A percentile compares a stretch with the other conserved stretches of the same genome.
Evolutionary conservation across 2,113 vertebrate genomes (phyloP).

Genomic region (Craseonycteris thonglongyai): DNA sequence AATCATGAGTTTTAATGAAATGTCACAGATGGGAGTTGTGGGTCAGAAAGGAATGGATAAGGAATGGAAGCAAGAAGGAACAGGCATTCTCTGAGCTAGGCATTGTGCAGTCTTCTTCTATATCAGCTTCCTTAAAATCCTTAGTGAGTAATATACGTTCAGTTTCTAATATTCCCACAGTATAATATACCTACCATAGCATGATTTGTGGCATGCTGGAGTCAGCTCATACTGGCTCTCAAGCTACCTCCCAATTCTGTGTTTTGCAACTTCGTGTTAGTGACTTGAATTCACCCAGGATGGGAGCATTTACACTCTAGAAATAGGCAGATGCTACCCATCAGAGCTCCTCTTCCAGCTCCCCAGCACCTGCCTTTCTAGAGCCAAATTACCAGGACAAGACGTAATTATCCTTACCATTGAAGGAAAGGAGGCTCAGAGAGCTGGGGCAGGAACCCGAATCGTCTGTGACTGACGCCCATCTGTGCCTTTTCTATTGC

Average conservation of each 20-base stretch:
- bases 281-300: not conserved
- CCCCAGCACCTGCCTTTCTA: not conserved
- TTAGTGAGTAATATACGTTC: not conserved
- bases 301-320: not conserved
- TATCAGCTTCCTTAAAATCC: not conserved
- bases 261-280: not conserved
- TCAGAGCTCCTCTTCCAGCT: not conserved
- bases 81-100: not conserved
- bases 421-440: not conserved
- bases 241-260: not conserved
- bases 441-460: not conserved
- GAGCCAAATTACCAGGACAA: not conserved
- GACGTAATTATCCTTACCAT: not conserved
- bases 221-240: rapidly evolving
- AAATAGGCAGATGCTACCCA: not conserved
- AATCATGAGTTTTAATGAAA: not conserved
- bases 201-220: too few species aligned
- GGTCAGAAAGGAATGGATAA: not conserved
- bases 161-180: not conserved
- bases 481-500: not conserved
- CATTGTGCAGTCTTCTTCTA: not conserved
- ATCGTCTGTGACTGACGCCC: not conserved
- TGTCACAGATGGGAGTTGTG: not conserved
- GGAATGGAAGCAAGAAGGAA: not conserved
- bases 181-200: rapidly evolving